Evolutionary conservation across 2,797 vertebrate genomes (phyloP).

Genomic region (Philypnodon macrostomus): DNA sequence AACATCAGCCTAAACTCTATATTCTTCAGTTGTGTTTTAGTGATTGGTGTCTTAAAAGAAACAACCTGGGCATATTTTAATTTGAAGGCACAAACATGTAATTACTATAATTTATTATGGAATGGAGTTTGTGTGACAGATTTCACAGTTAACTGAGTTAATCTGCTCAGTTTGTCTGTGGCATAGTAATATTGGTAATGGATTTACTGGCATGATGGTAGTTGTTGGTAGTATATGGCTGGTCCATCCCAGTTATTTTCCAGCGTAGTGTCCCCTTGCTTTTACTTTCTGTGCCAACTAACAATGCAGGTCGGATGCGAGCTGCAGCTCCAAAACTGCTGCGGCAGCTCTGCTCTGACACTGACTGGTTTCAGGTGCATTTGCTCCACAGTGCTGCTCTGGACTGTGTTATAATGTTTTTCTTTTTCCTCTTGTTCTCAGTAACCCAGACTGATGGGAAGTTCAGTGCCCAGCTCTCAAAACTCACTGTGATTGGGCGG

Average conservation of each 20-base stretch:
- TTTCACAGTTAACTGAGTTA: too few relatives aligned
- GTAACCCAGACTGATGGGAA: slow-evolving; percentile 88
- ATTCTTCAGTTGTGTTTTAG: too few relatives aligned
- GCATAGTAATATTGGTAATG: not conserved
- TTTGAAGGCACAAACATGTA: too few relatives aligned
- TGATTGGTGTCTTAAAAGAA: too few relatives aligned
- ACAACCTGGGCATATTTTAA: too few relatives aligned
- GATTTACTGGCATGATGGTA: too few relatives aligned
- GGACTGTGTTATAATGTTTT: slow-evolving; percentile 17
- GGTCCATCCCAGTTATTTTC: slow-evolving; percentile 4
- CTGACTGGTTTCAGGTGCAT: slow-evolving; percentile 18
- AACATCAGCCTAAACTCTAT: too few relatives aligned
- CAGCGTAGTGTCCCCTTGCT: slow-evolving; percentile 10
- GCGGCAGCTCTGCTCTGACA: slow-evolving; percentile 18
- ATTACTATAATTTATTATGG: not conserved
- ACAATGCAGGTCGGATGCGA: slow-evolving; percentile 7
- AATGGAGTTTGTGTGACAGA: too few relatives aligned
- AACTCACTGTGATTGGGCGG: slow-evolving; percentile 82
- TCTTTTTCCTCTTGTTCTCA: slow-evolving; percentile 56
- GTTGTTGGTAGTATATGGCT: too few relatives aligned
- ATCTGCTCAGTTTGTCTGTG: not conserved
- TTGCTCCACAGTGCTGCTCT: not conserved
- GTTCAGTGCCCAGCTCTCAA: slow-evolving; percentile 90
- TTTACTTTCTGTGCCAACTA: slow-evolving; percentile 8
- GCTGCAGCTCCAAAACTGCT: slow-evolving; percentile 24